Evolutionary conservation across 2,888 invertebrate species (phyloP), one percentile per base, ranked within the genome.

Genomic region (Cryptocheilus praepositus): DNA sequence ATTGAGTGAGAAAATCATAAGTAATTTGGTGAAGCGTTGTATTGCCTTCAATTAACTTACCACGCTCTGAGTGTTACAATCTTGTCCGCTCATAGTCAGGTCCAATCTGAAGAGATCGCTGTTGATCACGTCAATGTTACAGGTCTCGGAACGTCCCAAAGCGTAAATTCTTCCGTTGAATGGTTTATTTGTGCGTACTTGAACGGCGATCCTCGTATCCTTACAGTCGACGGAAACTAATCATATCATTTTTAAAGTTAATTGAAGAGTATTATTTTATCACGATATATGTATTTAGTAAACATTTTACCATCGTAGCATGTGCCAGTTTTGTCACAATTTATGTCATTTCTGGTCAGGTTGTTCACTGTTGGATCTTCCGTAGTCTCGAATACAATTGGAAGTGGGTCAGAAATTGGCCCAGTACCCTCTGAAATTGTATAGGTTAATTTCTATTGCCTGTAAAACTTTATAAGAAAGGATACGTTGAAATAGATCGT

Each of bases 81-180:
- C 97, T 87, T 97, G 97, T 51, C 97, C 97, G 72, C 92, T 95
- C 95, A 98, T 96, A 45, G 97, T 96, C 61, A 98, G 91, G 88
- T 98, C 97, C 70, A 98, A 91, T 79, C 96, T 92, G 92, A 98
- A 98, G 72, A 95, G 92, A 89, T 97, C 96, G 83, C 96, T 96
- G 89, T 97, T 97, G 84, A 95, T 93, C 19, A 98, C 96, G 87
- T 97, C 97, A 74, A 96, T 96, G 90, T 98, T 97, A 89, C 97
- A 98, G 49, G 97, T 98, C 89, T 97, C 97, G 0, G 97, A 96
- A 62, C 97, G 92, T 45, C 97, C 97, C 82, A 98, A 90, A 19
- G 97, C 97, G 88, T 98, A 98, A 87, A 98, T 96, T 71, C 97
- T 93, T 15, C 97, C 97, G 84, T 97, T 97, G 91, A 98, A 98